These are phyloP conservation scores for Pseudopodoces humilis DNA, from an alignment of 2,113 vertebrate genomes.

Conservation along the genomic window DNA sequence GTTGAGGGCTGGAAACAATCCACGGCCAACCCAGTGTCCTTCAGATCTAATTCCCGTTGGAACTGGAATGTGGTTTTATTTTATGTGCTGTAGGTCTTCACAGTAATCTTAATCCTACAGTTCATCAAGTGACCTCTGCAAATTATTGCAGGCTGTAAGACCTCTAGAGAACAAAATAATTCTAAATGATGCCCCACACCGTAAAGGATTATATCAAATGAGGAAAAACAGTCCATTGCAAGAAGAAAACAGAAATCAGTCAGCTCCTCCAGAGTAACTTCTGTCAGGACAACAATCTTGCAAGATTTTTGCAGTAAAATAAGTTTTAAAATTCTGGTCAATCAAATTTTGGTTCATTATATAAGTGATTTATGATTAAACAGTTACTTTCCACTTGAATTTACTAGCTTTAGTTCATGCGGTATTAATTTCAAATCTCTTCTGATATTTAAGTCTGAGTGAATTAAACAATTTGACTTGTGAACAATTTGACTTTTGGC, in stretches of 20 bases:
- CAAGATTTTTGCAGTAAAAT: neutral
- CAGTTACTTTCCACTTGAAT: neutral
- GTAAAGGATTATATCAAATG: neutral
- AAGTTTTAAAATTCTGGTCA: neutral
- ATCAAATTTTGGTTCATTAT: neutral
- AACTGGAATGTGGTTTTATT: neutral
- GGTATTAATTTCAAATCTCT: neutral
- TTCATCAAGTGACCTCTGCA: neutral
- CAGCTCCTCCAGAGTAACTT: neutral
- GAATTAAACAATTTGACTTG: neutral
- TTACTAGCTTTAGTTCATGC: neutral
- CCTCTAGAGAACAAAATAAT: neutral
- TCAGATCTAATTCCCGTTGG: neutral
- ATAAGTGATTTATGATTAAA: neutral
- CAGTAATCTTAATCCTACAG: neutral
- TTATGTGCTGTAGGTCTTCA: neutral
- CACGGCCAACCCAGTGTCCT: neutral
- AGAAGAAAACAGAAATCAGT: neutral
- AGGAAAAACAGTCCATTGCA: neutral
- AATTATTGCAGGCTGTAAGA: neutral
- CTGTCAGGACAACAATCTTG: neutral
- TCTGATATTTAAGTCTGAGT: constrained; percentile 8
- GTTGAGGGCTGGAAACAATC: neutral
- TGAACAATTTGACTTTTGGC: neutral
- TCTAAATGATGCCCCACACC: neutral